These are phyloP conservation scores for Pseudochirops cupreus DNA, from an alignment of 2,797 vertebrate species.

Conservation along the genomic window DNA sequence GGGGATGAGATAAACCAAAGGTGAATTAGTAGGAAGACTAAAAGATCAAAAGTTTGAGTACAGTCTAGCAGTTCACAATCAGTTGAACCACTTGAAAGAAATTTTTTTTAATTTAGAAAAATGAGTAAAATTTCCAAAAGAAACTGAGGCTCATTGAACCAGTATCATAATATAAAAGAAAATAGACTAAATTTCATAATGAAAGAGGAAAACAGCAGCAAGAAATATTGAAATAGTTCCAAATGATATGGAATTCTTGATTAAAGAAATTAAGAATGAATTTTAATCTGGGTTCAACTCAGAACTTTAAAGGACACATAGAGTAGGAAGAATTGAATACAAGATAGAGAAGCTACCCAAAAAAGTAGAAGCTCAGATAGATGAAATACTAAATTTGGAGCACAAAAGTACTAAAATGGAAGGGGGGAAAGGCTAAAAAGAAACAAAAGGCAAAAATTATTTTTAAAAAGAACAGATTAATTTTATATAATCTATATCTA, in stretches of 20 bases:
- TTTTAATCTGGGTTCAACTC: not conserved
- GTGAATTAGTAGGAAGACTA: not conserved
- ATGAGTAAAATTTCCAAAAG: not conserved
- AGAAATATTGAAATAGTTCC: not conserved
- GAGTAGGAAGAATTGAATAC: not conserved
- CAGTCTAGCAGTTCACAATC: not conserved
- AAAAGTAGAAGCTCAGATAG: not conserved
- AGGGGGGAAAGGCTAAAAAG: not conserved
- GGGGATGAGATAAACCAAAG: not conserved
- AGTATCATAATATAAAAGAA: not conserved
- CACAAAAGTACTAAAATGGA: not conserved
- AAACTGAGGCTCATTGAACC: not conserved
- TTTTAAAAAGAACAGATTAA: not conserved
- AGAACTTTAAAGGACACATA: not conserved
- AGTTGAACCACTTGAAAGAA: not conserved
- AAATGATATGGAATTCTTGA: not conserved
- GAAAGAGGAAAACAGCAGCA: not conserved
- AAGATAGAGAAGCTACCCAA: not conserved
- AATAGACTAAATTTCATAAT: not conserved
- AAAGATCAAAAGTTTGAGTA: not conserved
- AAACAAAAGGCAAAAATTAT: too few relatives aligned
- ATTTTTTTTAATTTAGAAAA: not conserved
- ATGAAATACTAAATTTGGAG: not conserved
- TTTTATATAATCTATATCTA: not conserved
- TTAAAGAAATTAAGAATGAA: not conserved